Percentiles rank a stretch among this genome's conserved stretches.
phyloP scores from a whole-genome alignment of 2,113 vertebrate species.

The Orcinus orca region DNA sequence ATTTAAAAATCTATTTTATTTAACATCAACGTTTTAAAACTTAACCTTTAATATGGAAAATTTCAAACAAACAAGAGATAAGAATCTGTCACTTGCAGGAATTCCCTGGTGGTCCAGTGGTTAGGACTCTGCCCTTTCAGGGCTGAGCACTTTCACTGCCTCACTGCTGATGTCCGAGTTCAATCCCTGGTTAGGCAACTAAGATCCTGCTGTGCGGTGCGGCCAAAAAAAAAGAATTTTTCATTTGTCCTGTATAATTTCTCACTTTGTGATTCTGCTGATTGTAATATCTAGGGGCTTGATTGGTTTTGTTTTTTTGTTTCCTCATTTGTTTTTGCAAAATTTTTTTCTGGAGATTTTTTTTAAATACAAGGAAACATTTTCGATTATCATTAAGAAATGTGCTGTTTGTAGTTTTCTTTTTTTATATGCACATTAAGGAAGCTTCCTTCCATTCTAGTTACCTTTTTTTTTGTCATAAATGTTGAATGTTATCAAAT shows the following conservation, averaged over 20 bases:
- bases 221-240: not conserved
- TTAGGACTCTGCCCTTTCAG: not conserved
- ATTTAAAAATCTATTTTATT: not conserved
- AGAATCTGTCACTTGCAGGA: not conserved
- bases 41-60: not conserved
- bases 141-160: not conserved
- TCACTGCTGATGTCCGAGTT: not conserved
- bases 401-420: slow-evolving; percentile 37
- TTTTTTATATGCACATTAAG: not conserved
- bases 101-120: not conserved
- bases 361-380: slow-evolving; percentile 82
- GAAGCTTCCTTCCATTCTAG: not conserved
- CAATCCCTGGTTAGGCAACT: not conserved
- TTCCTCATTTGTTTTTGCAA: not conserved
- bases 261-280: not conserved
- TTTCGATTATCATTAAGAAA: slow-evolving; percentile 79
- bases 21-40: not conserved
- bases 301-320: not conserved
- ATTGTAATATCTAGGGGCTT: not conserved
- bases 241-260: not conserved
- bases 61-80: not conserved
- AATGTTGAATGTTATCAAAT: not conserved
- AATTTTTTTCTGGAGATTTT: not conserved
- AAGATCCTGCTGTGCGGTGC: not conserved
- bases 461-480: not conserved